phyloP scores from a whole-genome alignment of 2,797 vertebrate species.

The Philypnodon macrostomus region DNA sequence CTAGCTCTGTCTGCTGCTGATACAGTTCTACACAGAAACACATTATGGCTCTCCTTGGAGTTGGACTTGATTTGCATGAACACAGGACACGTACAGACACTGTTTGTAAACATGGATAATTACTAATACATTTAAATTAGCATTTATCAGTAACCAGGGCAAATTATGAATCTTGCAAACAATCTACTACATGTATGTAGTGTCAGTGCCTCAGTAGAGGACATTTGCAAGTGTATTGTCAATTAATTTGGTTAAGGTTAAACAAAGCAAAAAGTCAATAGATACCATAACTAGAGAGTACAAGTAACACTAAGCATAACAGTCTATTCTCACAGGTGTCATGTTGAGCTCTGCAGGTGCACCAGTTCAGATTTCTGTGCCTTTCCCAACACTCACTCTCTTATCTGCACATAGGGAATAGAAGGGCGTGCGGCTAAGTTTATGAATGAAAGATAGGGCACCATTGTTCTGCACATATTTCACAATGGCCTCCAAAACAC shows the following conservation, averaged over 20 bases:
- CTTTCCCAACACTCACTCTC: conserved; percentile 9
- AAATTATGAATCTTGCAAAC: too few species aligned
- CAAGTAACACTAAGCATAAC: conserved; percentile 29
- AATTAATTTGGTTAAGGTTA: too few species aligned
- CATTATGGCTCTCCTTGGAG: conserved; percentile 10
- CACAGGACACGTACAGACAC: neutral
- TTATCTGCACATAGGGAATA: neutral
- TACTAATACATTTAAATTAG: too few species aligned
- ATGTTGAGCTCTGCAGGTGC: conserved; percentile 48
- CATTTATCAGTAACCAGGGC: too few species aligned
- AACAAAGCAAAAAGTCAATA: too few species aligned
- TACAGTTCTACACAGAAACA: conserved; percentile 34
- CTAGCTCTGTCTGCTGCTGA: conserved; percentile 44
- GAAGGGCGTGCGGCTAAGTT: neutral
- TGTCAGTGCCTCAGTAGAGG: too few species aligned
- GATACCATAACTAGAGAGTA: conserved; percentile 7
- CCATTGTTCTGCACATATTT: neutral
- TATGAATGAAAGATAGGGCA: conserved; percentile 6
- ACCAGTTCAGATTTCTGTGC: conserved; percentile 47
- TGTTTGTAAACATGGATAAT: too few species aligned
- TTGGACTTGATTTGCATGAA: conserved; percentile 11
- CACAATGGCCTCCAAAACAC: neutral
- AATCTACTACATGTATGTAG: too few species aligned
- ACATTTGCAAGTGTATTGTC: too few species aligned
- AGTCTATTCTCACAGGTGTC: conserved; percentile 62